phyloP scores from a whole-genome alignment of 1,140 invertebrate genomes.

The Dryas iulia region DNA sequence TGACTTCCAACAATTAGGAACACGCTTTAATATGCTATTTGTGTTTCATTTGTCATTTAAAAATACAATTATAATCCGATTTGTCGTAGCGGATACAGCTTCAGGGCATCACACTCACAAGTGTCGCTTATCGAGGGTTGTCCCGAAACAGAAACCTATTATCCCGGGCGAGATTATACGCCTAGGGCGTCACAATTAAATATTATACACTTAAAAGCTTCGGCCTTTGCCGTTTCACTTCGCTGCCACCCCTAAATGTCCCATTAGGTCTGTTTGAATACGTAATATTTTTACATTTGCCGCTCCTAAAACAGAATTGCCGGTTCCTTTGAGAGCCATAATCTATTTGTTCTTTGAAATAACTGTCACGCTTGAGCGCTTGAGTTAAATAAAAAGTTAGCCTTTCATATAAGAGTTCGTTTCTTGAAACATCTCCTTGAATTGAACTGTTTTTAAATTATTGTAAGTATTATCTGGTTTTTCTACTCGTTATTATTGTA shows the following conservation, averaged over 20 bases:
- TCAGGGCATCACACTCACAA: slow-evolving; percentile 74
- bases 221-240: slow-evolving; percentile 79
- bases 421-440: slow-evolving; percentile 17
- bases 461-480: slow-evolving; percentile 5
- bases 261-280: slow-evolving; percentile 80
- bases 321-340: slow-evolving; percentile 78
- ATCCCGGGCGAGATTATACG: slow-evolving; percentile 81
- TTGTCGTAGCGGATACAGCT: slow-evolving; percentile 70
- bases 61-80: slow-evolving; percentile 77
- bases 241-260: slow-evolving; percentile 79
- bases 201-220: slow-evolving; percentile 81
- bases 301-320: slow-evolving; percentile 76
- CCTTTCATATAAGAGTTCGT: slow-evolving; percentile 38
- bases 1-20: neutral
- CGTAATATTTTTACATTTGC: slow-evolving; percentile 80
- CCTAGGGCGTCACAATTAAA: slow-evolving; percentile 81
- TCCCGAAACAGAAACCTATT: slow-evolving; percentile 81
- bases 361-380: slow-evolving; percentile 72
- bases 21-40: slow-evolving; percentile 8
- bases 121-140: slow-evolving; percentile 75
- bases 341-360: slow-evolving; percentile 79
- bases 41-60: slow-evolving; percentile 61
- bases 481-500: neutral
- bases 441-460: slow-evolving; percentile 19
- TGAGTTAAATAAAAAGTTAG: slow-evolving; percentile 67